These are phyloP conservation scores for Catocala nupta DNA, from an alignment of 2,888 invertebrate genomes.

Conservation along the genomic window DNA sequence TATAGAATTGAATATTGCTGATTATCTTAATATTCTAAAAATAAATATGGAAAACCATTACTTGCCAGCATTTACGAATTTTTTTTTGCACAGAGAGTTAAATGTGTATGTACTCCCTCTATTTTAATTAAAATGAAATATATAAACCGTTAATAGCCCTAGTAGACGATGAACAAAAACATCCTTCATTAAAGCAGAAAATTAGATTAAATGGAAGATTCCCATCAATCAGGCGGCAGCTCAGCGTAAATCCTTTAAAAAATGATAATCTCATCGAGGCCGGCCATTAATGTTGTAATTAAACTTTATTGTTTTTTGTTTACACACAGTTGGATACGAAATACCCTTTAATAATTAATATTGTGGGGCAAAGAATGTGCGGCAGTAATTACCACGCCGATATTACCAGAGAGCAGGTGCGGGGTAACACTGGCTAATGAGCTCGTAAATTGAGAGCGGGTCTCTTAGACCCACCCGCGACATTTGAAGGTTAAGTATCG, in stretches of 20 bases:
- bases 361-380: conserved; percentile 66
- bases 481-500: conserved; percentile 52
- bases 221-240: conserved; percentile 35
- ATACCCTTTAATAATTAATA: conserved; percentile 66
- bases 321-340: conserved; percentile 48
- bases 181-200: conserved; percentile 27
- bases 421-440: conserved; percentile 57
- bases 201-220: conserved; percentile 26
- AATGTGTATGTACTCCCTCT: too few relatives aligned
- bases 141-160: too few relatives aligned
- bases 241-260: conserved; percentile 37
- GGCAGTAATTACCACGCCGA: conserved; percentile 56
- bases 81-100: too few relatives aligned
- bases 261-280: conserved; percentile 47
- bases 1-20: too few relatives aligned
- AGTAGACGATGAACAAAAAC: conserved; percentile 12
- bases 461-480: conserved; percentile 41
- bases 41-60: too few relatives aligned
- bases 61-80: too few relatives aligned
- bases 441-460: conserved; percentile 59
- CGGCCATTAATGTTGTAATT: conserved; percentile 55
- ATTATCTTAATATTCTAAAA: too few relatives aligned
- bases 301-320: conserved; percentile 62
- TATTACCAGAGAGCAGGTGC: conserved; percentile 55
- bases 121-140: too few relatives aligned